These are phyloP conservation scores for Lemur catta DNA, from an alignment of 2,797 vertebrate genomes.

Conservation along the genomic window DNA sequence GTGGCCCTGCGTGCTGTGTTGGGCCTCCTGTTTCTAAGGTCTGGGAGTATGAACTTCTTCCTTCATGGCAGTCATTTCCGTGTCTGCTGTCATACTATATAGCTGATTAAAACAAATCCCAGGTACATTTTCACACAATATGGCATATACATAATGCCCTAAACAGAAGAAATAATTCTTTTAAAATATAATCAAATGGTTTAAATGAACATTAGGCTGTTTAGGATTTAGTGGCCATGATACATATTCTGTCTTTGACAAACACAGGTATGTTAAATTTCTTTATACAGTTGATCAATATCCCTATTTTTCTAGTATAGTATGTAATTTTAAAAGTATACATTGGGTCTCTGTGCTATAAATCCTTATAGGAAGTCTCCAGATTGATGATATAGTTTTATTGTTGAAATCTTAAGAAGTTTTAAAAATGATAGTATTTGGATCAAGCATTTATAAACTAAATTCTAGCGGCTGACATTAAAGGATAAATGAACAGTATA, in stretches of 20 bases:
- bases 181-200: neutral
- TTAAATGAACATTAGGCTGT: neutral
- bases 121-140: neutral
- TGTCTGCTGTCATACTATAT: neutral
- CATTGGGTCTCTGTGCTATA: conserved; percentile 4
- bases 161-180: neutral
- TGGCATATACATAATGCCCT: neutral
- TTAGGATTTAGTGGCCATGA: neutral
- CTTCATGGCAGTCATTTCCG: neutral
- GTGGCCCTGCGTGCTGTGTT: neutral
- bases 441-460: neutral
- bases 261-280: neutral
- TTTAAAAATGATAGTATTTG: conserved; percentile 5
- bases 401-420: neutral
- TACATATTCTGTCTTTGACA: neutral
- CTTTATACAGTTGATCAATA: neutral
- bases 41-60: conserved; percentile 4
- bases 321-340: neutral
- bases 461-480: neutral
- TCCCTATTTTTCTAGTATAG: conserved; percentile 21
- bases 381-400: neutral
- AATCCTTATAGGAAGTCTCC: neutral
- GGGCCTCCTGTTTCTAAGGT: neutral
- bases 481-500: conserved; percentile 37
- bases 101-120: neutral